Conservation (phyloP, 2,888 invertebrate species). For the Onthophagus sagittarius region DNA sequence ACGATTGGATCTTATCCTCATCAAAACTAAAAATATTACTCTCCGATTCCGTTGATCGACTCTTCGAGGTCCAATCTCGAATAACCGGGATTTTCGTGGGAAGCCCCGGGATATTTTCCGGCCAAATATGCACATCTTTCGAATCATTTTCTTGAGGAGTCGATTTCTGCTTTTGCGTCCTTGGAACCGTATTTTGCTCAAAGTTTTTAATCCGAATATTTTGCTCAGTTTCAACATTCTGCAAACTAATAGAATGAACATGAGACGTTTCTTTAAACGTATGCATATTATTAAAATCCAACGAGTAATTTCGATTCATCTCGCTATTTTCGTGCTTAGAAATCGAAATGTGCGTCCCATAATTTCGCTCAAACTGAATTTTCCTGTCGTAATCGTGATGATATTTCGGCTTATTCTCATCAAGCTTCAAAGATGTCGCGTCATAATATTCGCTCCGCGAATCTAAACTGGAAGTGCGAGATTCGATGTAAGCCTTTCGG, state of each 20-base stretch:
- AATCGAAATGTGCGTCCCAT: conserved; percentile 42
- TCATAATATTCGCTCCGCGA: conserved; percentile 63
- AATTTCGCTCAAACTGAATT: conserved; percentile 47
- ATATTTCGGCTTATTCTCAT: conserved; percentile 33
- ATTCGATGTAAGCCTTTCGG: conserved; percentile 50
- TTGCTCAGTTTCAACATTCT: conserved; percentile 67
- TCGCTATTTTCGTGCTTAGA: conserved; percentile 26
- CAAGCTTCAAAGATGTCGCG: conserved; percentile 43
- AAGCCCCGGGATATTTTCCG: conserved; percentile 53
- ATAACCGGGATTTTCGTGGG: conserved; percentile 10
- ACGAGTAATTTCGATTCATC: conserved; percentile 27
- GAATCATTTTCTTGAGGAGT: conserved; percentile 21
- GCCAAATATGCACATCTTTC: conserved; percentile 52
- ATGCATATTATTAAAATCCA: conserved; percentile 27
- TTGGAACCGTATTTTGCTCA: conserved; percentile 52
- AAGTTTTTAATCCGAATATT: conserved; percentile 51
- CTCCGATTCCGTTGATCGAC: conserved; percentile 62
- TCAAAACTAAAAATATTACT: conserved; percentile 73
- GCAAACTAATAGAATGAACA: conserved; percentile 65
- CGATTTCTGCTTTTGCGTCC: conserved; percentile 38
- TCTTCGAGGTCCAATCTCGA: conserved; percentile 27
- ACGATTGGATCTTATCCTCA: conserved; percentile 69
- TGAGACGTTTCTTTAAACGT: conserved; percentile 54
- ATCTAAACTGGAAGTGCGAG: conserved; percentile 66
- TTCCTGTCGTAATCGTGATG: conserved; percentile 44